Base-by-base conservation (phyloP, 2,888 invertebrate species). In the Drosophila differens region DNA sequence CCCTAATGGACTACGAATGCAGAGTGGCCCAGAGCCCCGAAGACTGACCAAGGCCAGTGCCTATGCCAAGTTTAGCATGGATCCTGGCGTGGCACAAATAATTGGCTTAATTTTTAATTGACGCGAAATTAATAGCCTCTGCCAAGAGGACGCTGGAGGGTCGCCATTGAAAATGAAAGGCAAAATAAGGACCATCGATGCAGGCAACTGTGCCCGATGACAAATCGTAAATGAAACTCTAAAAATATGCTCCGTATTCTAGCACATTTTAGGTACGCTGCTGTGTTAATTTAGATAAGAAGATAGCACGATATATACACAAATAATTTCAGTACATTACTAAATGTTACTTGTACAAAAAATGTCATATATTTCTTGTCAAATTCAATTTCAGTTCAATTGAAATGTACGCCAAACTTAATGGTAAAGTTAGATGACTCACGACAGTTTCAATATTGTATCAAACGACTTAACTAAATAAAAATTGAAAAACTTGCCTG, bases 41-140 rank as follows among this genome's bases (percentile, higher is more conserved):
- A 57, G 39, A 35, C 63, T 82, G 79, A 64, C 74, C 79, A 70
- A 70, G 70, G 74, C 62, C 66, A 60, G 62, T 32, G 55, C 53
- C 37, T 65, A 68, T 54, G 44, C 53, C 35, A 39, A 60, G 60
- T 76, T 72, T 73, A 60, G 65, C 68, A 72, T 62, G 81, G 81
- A 52, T 62, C 67, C 70, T 54, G 76, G 76, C 67, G 64, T 54
- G 72, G 89, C 88, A 87, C 82, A 85, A 91, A 90, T 91, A 87
- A 87, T 87, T 87, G 91, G 87, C 91, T 91, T 87, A 87, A 87
- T 91, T 87, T 87, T 87, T 87, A 91, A 90, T 91, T 87, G 91
- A 90, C 87, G 87, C 88, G 83, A 91, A 87, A 87, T 87, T 87
- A 91, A 91, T 87, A 87, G 90, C 82, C 71, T 88, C 60, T 69